Evolutionary conservation across 2,888 invertebrate species (phyloP), one percentile per base, ranked within the genome.

Genomic region (Amitus sp.): DNA sequence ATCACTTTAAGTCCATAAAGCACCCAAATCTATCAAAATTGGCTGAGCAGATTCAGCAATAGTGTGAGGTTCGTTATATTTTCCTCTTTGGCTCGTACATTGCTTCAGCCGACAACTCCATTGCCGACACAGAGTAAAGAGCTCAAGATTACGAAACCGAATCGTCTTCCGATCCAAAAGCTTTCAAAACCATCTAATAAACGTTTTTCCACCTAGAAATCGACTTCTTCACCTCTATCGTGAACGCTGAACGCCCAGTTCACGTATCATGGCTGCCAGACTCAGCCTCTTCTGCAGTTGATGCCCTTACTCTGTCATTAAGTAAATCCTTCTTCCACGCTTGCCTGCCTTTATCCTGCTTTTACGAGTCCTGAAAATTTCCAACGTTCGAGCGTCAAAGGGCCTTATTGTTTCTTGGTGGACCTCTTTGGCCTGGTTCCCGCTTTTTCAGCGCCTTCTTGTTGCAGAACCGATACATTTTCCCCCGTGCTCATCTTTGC

Each of bases 21-120:
- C 23, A 23, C 7, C 23, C 3, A 7, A 3, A 5, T 10, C 39
- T 53, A 5, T 47, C 34, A 0, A 7, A 10, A 1, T 23, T 48
- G 13, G 23, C 47, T 5, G 33, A 19, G 46, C 4, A 60, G 27
- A 60, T 54, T 20, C 48, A 23, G 40, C 39, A 33, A 1, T 61
- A 42, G 46, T 56, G 52, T 4, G 48, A 72, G 37, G 12, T 20
- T 7, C 33, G 58, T 6, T 48, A 67, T 20, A 47, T 66, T 15
- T 66, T 53, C 65, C 27, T 78, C 5, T 73, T 71, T 43, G 74
- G 74, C 0, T 76, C 76, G 1, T 79, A 78, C 40, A 69, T 78
- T 2, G 67, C 69, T n/a, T 73, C 76, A 1, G 48, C 65, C 40
- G 70, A 75, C 10, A 78, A 77, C 47, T 45, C 17, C 33, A 56